Evolutionary conservation across 2,113 vertebrate species (phyloP), one percentile per base, ranked within the genome.

Genomic region (Burhinus bistriatus): DNA sequence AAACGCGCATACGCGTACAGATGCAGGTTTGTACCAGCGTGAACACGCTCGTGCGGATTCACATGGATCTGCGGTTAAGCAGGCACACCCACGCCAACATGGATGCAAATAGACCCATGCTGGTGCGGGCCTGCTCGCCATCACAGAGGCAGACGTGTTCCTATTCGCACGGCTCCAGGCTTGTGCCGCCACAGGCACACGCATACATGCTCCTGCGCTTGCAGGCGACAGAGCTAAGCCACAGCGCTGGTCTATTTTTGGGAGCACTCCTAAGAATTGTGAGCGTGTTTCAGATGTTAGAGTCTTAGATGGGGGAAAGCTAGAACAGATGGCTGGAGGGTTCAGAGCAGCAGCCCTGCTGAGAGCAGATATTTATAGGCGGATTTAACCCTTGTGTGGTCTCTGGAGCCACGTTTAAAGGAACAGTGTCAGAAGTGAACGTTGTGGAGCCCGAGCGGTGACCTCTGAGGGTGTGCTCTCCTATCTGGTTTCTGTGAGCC

Each of bases 321-420:
- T 97, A 68, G 98, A 98, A 98, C 98, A 98, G 98, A 98, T 98
- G 98, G 98, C 98, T 98, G 87, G 97, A 98, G 97, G 97, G 97
- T 97, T 98, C 97, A 95, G 96, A 98, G 98, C 97, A 94, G 95
- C 78, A 97, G 97, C 97, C 98, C 97, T 98, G 97, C 98, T 97
- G 98, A 96, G 97, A 98, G 94, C 91, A 97, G 96, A 97, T 98
- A 98, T 98, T 98, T 98, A 98, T 98, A 98, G 98, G 87, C 85
- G 91, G 96, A 49, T 81, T 98, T 98, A 98, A 98, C 97, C 97
- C 97, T 97, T 98, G 91, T 94, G 96, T 92, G 83, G 75, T 94
- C 77, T 54, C 72, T 51, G 64, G 88, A 95, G 88, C 91, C 87
- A 71, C 20, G 22, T 80, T 94, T 95, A 97, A 96, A 96, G 81